These are phyloP conservation scores for Podotricha telesiphe DNA, from an alignment of 2,888 invertebrate genomes.

Conservation along the genomic window DNA sequence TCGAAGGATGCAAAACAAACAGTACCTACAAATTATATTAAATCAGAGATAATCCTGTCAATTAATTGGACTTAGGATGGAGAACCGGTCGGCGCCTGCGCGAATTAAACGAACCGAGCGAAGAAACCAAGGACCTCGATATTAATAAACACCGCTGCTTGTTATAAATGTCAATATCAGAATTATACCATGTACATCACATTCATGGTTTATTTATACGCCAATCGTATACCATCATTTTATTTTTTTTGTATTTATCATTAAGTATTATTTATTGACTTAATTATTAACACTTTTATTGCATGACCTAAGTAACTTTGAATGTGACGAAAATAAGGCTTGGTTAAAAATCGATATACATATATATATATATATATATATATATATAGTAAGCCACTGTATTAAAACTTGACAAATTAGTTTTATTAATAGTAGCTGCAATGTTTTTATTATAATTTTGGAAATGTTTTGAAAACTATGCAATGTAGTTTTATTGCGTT, in stretches of 20 bases:
- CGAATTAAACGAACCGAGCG: slow-evolving; percentile 65
- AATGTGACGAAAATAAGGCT: too few relatives aligned
- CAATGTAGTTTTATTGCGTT: too few relatives aligned
- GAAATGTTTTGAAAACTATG: too few relatives aligned
- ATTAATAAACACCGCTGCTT: slow-evolving; percentile 44
- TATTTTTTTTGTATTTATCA: background rate
- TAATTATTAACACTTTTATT: too few relatives aligned
- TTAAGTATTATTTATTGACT: too few relatives aligned
- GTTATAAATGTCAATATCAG: slow-evolving; percentile 44
- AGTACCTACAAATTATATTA: slow-evolving; percentile 77
- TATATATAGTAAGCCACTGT: too few relatives aligned
- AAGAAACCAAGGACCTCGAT: slow-evolving; percentile 40
- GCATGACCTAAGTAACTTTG: too few relatives aligned
- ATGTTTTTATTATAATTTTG: too few relatives aligned
- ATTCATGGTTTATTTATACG: slow-evolving; percentile 28
- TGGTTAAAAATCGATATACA: too few relatives aligned
- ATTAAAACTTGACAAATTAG: too few relatives aligned
- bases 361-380: too few relatives aligned
- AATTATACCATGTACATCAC: slow-evolving; percentile 34
- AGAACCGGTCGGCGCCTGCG: slow-evolving; percentile 79
- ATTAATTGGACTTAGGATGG: slow-evolving; percentile 82
- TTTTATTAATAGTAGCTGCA: too few relatives aligned
- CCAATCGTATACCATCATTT: slow-evolving; percentile 8
- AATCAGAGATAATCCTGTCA: slow-evolving; percentile 83
- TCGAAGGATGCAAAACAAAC: slow-evolving; percentile 74